Conservation (phyloP, 2,113 vertebrate species). For the Vulpes ferrilata region DNA sequence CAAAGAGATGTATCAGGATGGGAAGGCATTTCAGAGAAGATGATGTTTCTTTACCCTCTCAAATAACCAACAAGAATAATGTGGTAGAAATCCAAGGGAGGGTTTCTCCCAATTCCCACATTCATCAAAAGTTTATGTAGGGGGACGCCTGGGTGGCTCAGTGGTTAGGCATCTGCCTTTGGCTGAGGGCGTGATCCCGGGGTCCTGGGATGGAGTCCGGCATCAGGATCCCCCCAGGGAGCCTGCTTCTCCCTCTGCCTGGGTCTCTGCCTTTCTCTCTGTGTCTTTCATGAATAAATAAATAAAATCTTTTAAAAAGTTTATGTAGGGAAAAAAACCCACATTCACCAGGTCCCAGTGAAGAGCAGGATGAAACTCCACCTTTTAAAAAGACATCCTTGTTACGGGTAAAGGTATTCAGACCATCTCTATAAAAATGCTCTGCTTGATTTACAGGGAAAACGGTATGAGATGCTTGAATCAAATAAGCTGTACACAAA, state of each 20-base stretch:
- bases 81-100: not conserved
- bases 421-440: not conserved
- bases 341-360: not conserved
- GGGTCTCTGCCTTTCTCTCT: too few species aligned
- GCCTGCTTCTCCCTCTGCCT: too few species aligned
- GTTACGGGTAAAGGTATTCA: not conserved
- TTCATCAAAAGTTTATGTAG: not conserved
- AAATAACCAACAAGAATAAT: rapidly evolving
- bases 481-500: not conserved
- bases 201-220: too few species aligned
- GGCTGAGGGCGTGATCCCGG: too few species aligned
- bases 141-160: too few species aligned
- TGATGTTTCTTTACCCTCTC: not conserved
- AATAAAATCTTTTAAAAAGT: not conserved
- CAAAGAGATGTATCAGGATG: too few species aligned
- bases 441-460: not conserved
- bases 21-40: not conserved
- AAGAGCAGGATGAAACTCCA: not conserved
- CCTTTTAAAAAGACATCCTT: not conserved
- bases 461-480: not conserved
- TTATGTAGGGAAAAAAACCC: not conserved
- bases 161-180: too few species aligned
- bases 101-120: not conserved
- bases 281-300: too few species aligned
- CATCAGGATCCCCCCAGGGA: too few species aligned